Base-by-base conservation (phyloP, 1,140 invertebrate genomes). In the Apocrypta bakeri region DNA sequence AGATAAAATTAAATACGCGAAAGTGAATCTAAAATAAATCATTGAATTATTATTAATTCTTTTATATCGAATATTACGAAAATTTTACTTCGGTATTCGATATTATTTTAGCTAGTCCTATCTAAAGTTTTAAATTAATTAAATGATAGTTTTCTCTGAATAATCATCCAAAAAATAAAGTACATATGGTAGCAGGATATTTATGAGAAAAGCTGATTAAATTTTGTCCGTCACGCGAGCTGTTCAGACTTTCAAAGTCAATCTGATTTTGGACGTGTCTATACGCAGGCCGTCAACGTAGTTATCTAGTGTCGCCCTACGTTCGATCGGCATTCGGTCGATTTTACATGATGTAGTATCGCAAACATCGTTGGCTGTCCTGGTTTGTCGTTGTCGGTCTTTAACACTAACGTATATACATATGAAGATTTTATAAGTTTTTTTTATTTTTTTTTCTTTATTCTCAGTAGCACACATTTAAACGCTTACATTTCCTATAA, bases 271-370 rank as follows among this genome's bases (percentile, higher is more conserved):
- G 25, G 21, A 27, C 2, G 4, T 73, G 14, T 73, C 71, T 42
- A n/a, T 37, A 37, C 33, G 33, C n/a, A n/a, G n/a, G 33, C 33
- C 33, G 33, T 37, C 33, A n/a, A n/a, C 33, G 33, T 24, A 14
- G n/a, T 8, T 73, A n/a, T 40, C 37, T 42, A 25, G 33, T 73
- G 37, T 42, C 37, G 37, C 21, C n/a, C 71, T 73, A 40, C 33
- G 33, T 72, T 72, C 69, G 33, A 72, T 72, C 33, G 17, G 0
- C 33, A n/a, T 25, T 73, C n/a, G 25, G n/a, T 73, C 71, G 71
- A 73, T 48, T 40, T 73, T 73, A 73, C n/a, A 2, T 2, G 33
- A 9, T 2, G 71, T 42, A 17, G 8, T 25, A n/a, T 31, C 68
- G 71, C 33, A 73, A 42, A 42, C 33, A 25, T 42, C 21, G 37